phyloP scores from a whole-genome alignment of 2,797 vertebrate species.

The Crenichthys baileyi region DNA sequence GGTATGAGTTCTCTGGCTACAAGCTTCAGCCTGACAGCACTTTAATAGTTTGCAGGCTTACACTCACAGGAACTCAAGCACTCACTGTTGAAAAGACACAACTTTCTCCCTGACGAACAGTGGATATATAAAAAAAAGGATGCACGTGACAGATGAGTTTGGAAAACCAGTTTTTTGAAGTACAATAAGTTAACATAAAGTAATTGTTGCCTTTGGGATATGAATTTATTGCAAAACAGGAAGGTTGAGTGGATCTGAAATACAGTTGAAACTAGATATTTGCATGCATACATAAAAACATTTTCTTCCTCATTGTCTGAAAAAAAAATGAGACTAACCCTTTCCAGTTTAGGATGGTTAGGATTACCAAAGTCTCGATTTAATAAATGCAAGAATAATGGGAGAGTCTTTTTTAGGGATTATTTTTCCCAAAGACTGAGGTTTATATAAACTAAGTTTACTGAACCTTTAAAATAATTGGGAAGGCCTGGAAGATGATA shows the following conservation, averaged over 20 bases:
- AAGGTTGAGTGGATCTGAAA: neutral
- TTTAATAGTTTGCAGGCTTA: conserved; percentile 68
- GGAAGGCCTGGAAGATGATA: neutral
- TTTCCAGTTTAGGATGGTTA: neutral
- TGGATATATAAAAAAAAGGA: conserved; percentile 20
- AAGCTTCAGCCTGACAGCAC: conserved; percentile 49
- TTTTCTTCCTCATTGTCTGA: neutral
- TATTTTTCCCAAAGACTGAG: neutral
- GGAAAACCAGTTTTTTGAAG: neutral
- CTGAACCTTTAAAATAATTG: neutral
- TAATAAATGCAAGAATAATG: neutral
- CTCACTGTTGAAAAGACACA: conserved; percentile 39
- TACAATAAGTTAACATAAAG: neutral
- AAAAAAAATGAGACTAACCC: neutral
- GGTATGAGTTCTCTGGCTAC: conserved; percentile 46
- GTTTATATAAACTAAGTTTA: neutral
- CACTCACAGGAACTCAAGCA: conserved; percentile 44
- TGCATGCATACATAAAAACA: neutral
- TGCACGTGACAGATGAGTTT: conserved; percentile 27
- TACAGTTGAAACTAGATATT: neutral
- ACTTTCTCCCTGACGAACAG: conserved; percentile 22
- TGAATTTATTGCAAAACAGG: conserved; percentile 1
- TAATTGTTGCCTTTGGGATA: conserved; percentile 5
- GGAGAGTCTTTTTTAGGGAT: neutral
- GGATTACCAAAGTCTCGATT: neutral